Evolutionary conservation across 1,140 invertebrate genomes (phyloP).

Genomic region (Nylanderia fulva): DNA sequence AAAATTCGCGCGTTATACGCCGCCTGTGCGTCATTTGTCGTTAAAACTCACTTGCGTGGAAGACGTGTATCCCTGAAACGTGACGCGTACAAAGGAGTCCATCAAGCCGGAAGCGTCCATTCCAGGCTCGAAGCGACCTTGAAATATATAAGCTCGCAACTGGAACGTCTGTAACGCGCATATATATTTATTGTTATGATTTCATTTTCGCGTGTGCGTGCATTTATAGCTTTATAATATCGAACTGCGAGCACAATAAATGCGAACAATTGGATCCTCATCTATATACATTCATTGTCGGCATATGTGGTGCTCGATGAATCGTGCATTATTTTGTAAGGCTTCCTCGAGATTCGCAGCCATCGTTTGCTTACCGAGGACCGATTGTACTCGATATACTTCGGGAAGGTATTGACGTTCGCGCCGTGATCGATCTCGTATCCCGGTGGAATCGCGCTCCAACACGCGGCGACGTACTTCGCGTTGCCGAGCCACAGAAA

Average conservation of each 20-base stretch:
- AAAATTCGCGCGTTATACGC: neutral
- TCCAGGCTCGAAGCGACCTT: slow-evolving; percentile 87
- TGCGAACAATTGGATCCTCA: neutral
- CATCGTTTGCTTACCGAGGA: slow-evolving; percentile 70
- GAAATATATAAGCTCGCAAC: slow-evolving; percentile 87
- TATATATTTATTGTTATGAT: neutral
- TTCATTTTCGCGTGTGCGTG: neutral
- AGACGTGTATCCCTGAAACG: slow-evolving; percentile 82
- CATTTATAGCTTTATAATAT: neutral
- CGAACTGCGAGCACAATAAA: neutral
- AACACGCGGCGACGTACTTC: slow-evolving; percentile 77
- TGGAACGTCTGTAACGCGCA: slow-evolving; percentile 83
- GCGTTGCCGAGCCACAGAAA: slow-evolving; percentile 83
- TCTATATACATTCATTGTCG: neutral
- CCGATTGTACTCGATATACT: slow-evolving; percentile 79
- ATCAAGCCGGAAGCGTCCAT: slow-evolving; percentile 85
- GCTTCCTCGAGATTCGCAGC: neutral
- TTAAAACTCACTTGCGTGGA: slow-evolving; percentile 78
- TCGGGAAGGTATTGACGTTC: slow-evolving; percentile 73
- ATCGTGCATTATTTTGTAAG: neutral
- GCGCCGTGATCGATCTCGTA: slow-evolving; percentile 76
- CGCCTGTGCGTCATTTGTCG: too few relatives aligned
- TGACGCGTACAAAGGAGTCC: slow-evolving; percentile 86
- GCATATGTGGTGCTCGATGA: neutral
- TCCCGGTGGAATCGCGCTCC: slow-evolving; percentile 81